These are phyloP conservation scores for Psammodynastes pulverulentus DNA, from an alignment of 2,113 vertebrate genomes.

Conservation along the genomic window DNA sequence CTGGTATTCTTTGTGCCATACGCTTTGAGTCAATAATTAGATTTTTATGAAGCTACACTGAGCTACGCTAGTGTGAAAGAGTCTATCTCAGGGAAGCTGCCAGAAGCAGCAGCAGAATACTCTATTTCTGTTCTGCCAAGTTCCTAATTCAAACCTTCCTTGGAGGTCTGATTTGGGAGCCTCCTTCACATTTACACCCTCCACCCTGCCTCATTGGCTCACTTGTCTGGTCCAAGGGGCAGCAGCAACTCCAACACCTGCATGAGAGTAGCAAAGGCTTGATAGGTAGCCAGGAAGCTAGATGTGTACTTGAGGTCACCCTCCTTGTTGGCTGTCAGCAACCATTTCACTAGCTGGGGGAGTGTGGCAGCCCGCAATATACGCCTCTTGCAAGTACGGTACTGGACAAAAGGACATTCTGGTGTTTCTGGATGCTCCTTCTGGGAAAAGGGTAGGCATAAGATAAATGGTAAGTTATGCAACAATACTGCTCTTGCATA, in stretches of 20 bases:
- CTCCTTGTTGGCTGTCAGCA: slow-evolving; percentile 69
- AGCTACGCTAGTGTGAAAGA: not conserved
- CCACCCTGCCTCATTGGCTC: slow-evolving; percentile 15
- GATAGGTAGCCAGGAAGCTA: slow-evolving; percentile 83
- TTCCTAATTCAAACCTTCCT: not conserved
- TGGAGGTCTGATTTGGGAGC: not conserved
- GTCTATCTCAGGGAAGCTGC: not conserved
- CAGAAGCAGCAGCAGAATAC: not conserved
- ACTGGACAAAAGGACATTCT: slow-evolving; percentile 73
- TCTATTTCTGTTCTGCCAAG: not conserved
- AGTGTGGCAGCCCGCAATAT: slow-evolving; percentile 76
- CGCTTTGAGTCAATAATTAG: not conserved
- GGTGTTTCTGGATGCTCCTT: not conserved
- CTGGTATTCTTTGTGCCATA: not conserved
- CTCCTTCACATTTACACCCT: not conserved
- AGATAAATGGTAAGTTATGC: not conserved
- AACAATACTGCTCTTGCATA: not conserved
- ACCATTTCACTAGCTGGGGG: slow-evolving; percentile 71
- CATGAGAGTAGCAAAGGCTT: slow-evolving; percentile 71
- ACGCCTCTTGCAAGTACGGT: slow-evolving; percentile 82
- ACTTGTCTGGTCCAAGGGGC: slow-evolving; percentile 43
- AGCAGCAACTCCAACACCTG: slow-evolving; percentile 77
- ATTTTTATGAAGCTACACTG: not conserved
- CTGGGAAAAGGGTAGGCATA: not conserved
- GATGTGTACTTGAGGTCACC: slow-evolving; percentile 73